phyloP scores from a whole-genome alignment of 2,888 invertebrate species.

The Eristalis intricaria region DNA sequence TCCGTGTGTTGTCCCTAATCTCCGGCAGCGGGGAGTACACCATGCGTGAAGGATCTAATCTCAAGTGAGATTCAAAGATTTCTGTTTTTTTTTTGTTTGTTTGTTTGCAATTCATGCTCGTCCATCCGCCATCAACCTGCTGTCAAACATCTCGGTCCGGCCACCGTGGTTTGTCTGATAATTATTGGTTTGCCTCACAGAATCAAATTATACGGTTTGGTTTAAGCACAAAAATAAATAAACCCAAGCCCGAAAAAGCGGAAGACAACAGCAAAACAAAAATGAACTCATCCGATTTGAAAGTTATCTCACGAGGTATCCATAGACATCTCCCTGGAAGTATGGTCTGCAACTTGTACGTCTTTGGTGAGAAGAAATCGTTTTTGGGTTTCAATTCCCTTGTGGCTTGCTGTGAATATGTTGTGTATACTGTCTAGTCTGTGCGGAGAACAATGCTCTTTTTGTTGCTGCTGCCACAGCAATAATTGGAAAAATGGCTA shows the following conservation, averaged over 20 bases:
- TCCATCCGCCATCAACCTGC: too few relatives aligned
- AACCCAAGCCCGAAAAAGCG: background rate
- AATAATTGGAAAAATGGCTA: slow-evolving; percentile 64
- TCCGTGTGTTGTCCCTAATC: background rate
- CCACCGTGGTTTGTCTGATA: slow-evolving; percentile 3
- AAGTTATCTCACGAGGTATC: slow-evolving; percentile 14
- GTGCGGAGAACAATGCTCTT: slow-evolving; percentile 12
- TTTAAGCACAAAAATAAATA: slow-evolving; percentile 30
- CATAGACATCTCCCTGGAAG: slow-evolving; percentile 10
- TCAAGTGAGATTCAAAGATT: background rate
- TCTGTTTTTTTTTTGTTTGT: background rate
- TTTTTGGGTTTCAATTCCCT: slow-evolving; percentile 48
- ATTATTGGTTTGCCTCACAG: slow-evolving; percentile 36
- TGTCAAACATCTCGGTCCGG: background rate
- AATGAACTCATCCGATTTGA: slow-evolving; percentile 17
- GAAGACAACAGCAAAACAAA: background rate
- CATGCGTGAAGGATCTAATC: background rate
- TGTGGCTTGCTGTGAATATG: slow-evolving; percentile 32
- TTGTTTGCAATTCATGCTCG: background rate
- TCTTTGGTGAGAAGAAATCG: slow-evolving; percentile 33
- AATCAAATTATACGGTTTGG: slow-evolving; percentile 54
- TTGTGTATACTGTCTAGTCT: slow-evolving; percentile 9
- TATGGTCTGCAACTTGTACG: slow-evolving; percentile 26
- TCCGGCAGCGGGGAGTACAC: background rate
- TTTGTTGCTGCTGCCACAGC: slow-evolving; percentile 4